Base-by-base conservation (phyloP, 2,888 invertebrate species). In the Caradrina clavipalpis region DNA sequence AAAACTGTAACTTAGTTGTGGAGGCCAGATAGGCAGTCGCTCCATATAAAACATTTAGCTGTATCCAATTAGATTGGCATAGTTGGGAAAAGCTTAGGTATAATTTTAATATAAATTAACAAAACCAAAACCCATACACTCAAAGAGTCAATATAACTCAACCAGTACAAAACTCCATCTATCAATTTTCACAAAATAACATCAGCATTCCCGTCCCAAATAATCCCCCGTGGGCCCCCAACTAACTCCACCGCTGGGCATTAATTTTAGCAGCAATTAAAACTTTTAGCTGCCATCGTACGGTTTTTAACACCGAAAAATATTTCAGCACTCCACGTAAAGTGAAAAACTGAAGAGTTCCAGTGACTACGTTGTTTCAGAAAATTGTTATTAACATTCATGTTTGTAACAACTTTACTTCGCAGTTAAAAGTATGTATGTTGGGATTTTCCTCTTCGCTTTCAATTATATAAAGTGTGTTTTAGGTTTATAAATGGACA, bases 201-300 rank as follows among this genome's bases (percentile, higher is more conserved):
- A 8, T 35, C 7, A 7, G 2, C n/a, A 1, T 15, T 17, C 1
- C 6, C 8, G 0, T 49, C 6, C 53, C 56, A 26, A 69, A 15
- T 31, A 21, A 0, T 0, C 1, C 0, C 21, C 65, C 68, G 53
- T 82, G 45, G 62, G 17, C 56, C 5, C 26, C 4, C 59, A 50
- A 61, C 64, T 58, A 57, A 69, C 69, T 76, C 35, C 86, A 86
- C 76, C 77, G 78, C 78, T 81, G 80, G 82, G 85, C 91, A 92
- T 93, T 93, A 92, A 92, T 93, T 91, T 90, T 88, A 91, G 83
- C 82, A 87, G 92, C 92, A 93, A 93, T 93, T 93, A 92, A 92
- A 93, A 93, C 88, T 93, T 93, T 88, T 87, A 81, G 81, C 82
- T 76, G 76, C 84, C 87, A 85, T 86, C 86, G 86, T 85, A 66